Base-by-base conservation (phyloP, 1,140 invertebrate species). In the Pararge aegeria region DNA sequence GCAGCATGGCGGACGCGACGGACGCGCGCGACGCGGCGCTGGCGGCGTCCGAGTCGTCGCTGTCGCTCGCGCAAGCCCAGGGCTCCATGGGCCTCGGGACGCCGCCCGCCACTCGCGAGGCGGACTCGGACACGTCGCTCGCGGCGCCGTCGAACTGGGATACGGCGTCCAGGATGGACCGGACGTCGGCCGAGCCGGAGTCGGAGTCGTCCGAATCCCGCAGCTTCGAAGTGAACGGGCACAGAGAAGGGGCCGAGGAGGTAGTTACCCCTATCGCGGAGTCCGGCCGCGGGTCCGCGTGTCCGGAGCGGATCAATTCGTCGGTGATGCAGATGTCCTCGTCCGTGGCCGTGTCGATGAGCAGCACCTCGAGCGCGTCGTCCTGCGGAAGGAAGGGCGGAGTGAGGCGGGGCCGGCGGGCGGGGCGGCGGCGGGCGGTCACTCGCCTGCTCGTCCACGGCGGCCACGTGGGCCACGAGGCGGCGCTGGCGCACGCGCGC, bases 281-380 rank as follows among this genome's bases (percentile, higher is more conserved):
- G 68, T 68, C 69, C 13, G 40, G 1, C 20, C 73, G 73, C 44
- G 63, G 37, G 68, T 77, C 80, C 1, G 83, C 83, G 74, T 84
- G 76, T 0, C 75, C 80, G 21, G 71, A 44, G 55, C 67, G 68
- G 49, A 82, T 49, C 53, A 87, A 65, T 66, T 78, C 71, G 15
- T 30, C 42, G 60, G 56, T 50, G 21, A 87, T 48, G 69, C 67
- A 66, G 19, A 71, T 55, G 75, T 87, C 84, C 27, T 73, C 72
- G 1, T 63, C 72, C 7, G 66, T 66, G 6, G 64, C 55, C 9
- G 84, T 87, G 73, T 87, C 74, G 60, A 85, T 66, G 9, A 87
- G 72, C 56, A 80, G 55, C 61, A 80, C 65, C 51, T 84, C 80
- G 12, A 87, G 54, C 29, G 75, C 64, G 60, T 55, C 62, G 54